A percentile compares a stretch with the other conserved stretches of the same genome.
Conservation (phyloP, 2,888 invertebrate genomes). For the Lasioglossum zephyrum region DNA sequence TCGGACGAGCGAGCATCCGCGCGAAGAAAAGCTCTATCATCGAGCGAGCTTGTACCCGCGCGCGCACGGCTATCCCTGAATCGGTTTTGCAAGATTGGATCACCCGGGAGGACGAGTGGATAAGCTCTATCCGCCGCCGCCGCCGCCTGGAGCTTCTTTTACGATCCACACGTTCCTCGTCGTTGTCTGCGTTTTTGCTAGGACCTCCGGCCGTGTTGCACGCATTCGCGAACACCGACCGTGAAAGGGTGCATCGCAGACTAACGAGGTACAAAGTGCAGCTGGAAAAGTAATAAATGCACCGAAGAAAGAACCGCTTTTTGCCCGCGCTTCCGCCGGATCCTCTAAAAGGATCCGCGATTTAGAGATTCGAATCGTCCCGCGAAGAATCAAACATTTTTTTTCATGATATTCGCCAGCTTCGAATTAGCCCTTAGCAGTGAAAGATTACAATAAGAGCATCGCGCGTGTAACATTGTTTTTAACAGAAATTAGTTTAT, state of each 20-base stretch:
- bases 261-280: conserved; percentile 68
- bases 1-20: neutral
- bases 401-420: too few species aligned
- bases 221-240: conserved; percentile 21
- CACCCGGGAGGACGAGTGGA: neutral
- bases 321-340: neutral
- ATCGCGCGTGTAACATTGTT: too few species aligned
- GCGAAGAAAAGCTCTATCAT: neutral
- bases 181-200: neutral
- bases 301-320: conserved; percentile 35
- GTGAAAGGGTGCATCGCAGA: conserved; percentile 56
- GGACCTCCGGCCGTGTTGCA: conserved; percentile 21
- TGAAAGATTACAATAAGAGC: too few species aligned
- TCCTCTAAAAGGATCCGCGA: neutral
- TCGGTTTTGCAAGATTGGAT: conserved; percentile 2
- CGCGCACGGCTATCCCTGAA: neutral
- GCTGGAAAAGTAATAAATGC: conserved; percentile 60
- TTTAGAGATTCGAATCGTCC: neutral
- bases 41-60: neutral
- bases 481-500: too few species aligned
- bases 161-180: neutral
- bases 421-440: too few species aligned
- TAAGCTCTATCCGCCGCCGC: neutral
- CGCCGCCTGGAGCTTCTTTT: neutral
- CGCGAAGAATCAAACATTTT: neutral